Base-by-base conservation (phyloP, 2,113 vertebrate species). In the Rhombomys opimus region DNA sequence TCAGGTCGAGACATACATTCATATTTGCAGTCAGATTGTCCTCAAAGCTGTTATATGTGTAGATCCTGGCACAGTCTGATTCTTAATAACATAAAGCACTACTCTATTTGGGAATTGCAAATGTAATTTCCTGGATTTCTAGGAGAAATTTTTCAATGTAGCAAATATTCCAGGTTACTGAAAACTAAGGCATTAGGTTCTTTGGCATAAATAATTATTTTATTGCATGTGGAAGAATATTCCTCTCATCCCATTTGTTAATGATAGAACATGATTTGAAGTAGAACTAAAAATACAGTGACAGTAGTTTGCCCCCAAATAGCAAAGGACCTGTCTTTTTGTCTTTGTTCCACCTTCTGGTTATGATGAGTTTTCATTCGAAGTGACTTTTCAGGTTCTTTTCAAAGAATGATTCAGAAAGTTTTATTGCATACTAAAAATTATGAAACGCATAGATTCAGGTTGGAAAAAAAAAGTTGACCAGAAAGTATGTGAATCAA, bases 1-100 rank as follows among this genome's bases (percentile, higher is more conserved):
- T 97, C 57, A 86, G 72, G 65, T 92, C 65, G 4, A 87, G 91
- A 46, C 72, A 94, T 12, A 46, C 59, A 78, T 96, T 96, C 93
- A 87, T 25, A 94, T 25, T 73, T 38, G 94, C 14, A 93, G 25
- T 93, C 82, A 94, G 30, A 35, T 90, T 90, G 41, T 85, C 32
- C 72, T 95, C 92, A 91, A 68, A 91, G 15, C 5, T 80, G 68
- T 94, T 80, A 75, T 65, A 63, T 46, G 30, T 63, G 22, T 91
- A n/a, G 20, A 65, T 95, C 59, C 67, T 86, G 52, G 23, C 8
- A 70, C 41, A 89, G 80, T 93, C 38, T 77, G 76, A 95, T 81
- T 72, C 32, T 23, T 90, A 82, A 72, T 67, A 93, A 93, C 75
- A 72, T 54, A 1, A 91, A 96, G 89, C 30, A 77, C 73, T 59